Evolutionary conservation across 2,113 vertebrate genomes (phyloP), one percentile per base, ranked within the genome.

Genomic region (Spermophilus dauricus): DNA sequence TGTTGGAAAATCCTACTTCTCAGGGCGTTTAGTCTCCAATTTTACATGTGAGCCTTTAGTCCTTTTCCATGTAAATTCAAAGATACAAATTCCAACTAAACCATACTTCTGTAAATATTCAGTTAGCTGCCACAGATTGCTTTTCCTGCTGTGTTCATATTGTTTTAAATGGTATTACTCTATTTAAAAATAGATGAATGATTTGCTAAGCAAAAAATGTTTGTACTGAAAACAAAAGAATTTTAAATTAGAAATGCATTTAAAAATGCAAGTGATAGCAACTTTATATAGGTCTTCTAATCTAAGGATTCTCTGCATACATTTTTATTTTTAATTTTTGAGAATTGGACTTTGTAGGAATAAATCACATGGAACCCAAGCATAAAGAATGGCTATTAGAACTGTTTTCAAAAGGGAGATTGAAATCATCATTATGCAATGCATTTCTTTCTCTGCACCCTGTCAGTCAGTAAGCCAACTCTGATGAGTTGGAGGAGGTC

Each of bases 111-210:
- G 0, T 77, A 73, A 58, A 48, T 82, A 58, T 53, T 12, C 30
- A 69, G 32, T 84, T 75, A 93, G 45, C 91, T 95, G 84, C 34
- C 67, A 91, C 58, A 58, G 70, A 83, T 77, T 86, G 32, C 24
- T 78, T 89, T 37, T 58, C 7, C 53, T 87, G 9, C 95, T 76
- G 37, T 72, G 22, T 34, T 88, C 42, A 11, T 77, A 42, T 69
- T 85, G n/a, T 94, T 95, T 96, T 78, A 78, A 92, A 75, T 82
- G 37, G 90, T 90, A 73, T 34, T 88, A 34, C 10, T 91, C 67
- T 81, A 24, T 42, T 86, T 97, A 90, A 84, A 94, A 88, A n/a
- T 86, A 83, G 32, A 45, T 89, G 56, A 86, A 89, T 73, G 93
- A 51, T 56, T 90, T 70, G 39, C 39, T 89, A 53, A 92, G 16